Percentiles rank a stretch among this genome's conserved stretches.
These are phyloP conservation scores for Leptinotarsa undecemlineata DNA, from an alignment of 1,140 invertebrate species.

Conservation along the genomic window DNA sequence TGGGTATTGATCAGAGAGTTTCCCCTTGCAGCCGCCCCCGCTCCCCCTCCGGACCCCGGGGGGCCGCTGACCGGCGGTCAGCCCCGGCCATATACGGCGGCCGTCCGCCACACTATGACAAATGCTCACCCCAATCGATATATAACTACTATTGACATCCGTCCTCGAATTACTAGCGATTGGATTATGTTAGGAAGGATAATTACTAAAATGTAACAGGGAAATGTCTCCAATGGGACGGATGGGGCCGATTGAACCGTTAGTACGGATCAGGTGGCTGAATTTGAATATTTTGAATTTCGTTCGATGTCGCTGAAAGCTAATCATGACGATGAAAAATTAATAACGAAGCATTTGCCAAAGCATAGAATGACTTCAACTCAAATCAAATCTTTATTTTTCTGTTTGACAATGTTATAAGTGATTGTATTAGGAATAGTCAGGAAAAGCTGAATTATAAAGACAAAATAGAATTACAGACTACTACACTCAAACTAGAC, in stretches of 20 bases:
- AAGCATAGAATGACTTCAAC: no score
- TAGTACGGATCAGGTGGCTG: no score
- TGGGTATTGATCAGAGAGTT: constrained; percentile 56
- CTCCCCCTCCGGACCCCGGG: constrained; percentile 31
- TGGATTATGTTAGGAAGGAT: constrained; percentile 21
- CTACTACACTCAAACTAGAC: no score
- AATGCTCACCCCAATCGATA: constrained; percentile 53
- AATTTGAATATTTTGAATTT: no score
- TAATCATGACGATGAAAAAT: no score
- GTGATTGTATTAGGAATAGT: no score
- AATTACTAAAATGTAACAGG: constrained; percentile 13
- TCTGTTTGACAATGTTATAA: no score
- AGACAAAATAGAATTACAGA: no score
- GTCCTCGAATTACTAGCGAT: constrained; percentile 38
- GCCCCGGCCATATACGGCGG: constrained; percentile 39
- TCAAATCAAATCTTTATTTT: no score
- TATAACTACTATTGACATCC: constrained; percentile 54
- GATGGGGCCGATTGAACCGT: no score
- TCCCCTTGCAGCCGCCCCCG: constrained; percentile 41
- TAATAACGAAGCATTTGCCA: no score
- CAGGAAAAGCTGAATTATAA: no score
- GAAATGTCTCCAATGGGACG: background rate
- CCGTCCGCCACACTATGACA: constrained; percentile 54
- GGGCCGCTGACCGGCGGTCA: constrained; percentile 44
- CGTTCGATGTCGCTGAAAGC: background rate